These are phyloP conservation scores for Dicranocentrus wangi DNA, from an alignment of 2,888 invertebrate genomes.

Conservation along the genomic window DNA sequence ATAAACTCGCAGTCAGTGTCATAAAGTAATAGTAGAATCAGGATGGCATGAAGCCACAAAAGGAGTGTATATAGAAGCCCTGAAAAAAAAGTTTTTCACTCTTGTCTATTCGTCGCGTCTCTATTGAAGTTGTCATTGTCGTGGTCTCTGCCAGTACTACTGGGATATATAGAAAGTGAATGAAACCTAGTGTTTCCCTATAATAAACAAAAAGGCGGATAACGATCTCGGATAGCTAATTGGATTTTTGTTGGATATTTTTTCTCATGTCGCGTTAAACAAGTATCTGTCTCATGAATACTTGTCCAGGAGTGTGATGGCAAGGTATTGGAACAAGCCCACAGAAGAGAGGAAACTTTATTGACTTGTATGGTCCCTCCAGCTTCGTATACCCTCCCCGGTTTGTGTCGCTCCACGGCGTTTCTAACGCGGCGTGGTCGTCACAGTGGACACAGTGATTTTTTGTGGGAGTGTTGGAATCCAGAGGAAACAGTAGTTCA, in stretches of 20 bases:
- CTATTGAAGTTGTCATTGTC: background rate
- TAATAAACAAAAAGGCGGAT: conserved; percentile 57
- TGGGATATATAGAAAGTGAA: background rate
- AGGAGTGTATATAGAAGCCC: conserved; percentile 11
- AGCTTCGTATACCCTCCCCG: too few species aligned
- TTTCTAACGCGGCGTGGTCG: too few species aligned
- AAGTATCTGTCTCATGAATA: background rate
- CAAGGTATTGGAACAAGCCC: background rate
- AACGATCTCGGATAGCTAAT: conserved; percentile 46
- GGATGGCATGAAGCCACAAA: conserved; percentile 54
- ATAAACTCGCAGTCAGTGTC: background rate
- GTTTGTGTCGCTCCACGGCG: too few species aligned
- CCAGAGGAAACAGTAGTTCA: conserved; percentile 13
- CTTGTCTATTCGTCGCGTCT: background rate
- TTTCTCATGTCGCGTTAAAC: conserved; percentile 16
- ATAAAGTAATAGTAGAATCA: too few species aligned
- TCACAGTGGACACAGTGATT: background rate
- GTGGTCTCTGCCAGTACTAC: too few species aligned
- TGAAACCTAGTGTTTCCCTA: conserved; percentile 25
- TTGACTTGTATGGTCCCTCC: background rate
- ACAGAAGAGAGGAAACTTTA: background rate
- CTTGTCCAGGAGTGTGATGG: conserved; percentile 1
- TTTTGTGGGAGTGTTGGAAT: background rate
- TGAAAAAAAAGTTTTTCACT: conserved; percentile 15
- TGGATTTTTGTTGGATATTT: conserved; percentile 46